Conservation (phyloP, 2,113 vertebrate species). For the Oreochromis niloticus region DNA sequence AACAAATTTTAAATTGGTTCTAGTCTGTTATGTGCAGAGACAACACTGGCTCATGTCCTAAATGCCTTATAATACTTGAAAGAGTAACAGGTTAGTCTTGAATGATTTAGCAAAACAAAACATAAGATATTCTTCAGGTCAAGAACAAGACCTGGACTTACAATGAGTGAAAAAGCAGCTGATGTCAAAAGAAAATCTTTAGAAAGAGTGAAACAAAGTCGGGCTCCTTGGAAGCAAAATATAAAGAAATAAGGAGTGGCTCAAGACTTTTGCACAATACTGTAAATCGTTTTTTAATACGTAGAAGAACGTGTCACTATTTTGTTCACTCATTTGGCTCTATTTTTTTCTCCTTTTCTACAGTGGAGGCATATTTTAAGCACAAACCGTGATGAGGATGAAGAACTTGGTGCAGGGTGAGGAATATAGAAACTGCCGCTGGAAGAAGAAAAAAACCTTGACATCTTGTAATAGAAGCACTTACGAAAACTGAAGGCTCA, state of each 20-base stretch:
- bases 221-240: not conserved
- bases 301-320: not conserved
- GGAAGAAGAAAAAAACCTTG: not conserved
- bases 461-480: not conserved
- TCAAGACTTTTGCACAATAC: not conserved
- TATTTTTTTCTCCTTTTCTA: constrained; percentile 6
- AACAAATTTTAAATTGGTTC: not conserved
- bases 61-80: not conserved
- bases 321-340: not conserved
- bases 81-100: not conserved
- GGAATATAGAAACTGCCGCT: not conserved
- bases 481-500: not conserved
- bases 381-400: constrained; percentile 85
- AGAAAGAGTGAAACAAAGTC: not conserved
- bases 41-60: not conserved
- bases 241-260: not conserved
- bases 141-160: not conserved
- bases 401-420: not conserved
- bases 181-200: not conserved
- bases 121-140: not conserved
- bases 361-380: constrained; percentile 96
- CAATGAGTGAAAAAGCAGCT: not conserved
- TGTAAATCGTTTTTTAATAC: not conserved
- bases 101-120: not conserved
- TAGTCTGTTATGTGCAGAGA: not conserved